These are phyloP conservation scores for Seriola quinqueradiata DNA, from an alignment of 2,113 vertebrate genomes.

Conservation along the genomic window DNA sequence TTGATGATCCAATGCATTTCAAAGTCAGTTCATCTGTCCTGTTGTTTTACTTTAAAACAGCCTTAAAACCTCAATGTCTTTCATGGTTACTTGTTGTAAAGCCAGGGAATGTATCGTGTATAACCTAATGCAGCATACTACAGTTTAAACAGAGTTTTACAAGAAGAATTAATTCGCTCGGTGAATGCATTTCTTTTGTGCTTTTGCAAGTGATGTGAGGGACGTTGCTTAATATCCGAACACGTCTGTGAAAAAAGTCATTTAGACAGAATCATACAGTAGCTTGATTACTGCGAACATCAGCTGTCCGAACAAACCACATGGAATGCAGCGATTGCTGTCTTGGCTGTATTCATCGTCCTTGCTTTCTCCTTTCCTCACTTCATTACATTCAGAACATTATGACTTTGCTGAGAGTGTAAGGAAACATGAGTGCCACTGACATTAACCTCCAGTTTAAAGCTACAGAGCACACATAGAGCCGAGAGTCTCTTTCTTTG, in stretches of 20 bases:
- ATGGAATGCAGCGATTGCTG: background rate
- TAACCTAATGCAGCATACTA: background rate
- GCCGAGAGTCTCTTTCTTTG: constrained; percentile 18
- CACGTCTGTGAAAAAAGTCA: constrained; percentile 3
- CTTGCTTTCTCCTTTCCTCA: constrained; percentile 64
- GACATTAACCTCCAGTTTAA: constrained; percentile 59
- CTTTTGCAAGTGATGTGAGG: background rate
- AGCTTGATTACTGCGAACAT: constrained; percentile 26
- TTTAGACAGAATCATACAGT: constrained; percentile 16
- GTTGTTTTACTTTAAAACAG: background rate
- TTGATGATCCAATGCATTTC: background rate
- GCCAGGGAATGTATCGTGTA: background rate
- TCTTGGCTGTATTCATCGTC: constrained; percentile 47
- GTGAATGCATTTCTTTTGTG: background rate
- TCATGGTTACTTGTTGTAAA: background rate
- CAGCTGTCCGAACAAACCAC: constrained; percentile 31
- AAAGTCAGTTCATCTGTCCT: background rate
- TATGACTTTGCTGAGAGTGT: constrained; percentile 63
- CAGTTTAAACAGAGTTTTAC: background rate
- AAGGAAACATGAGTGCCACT: constrained; percentile 42
- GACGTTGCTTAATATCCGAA: background rate
- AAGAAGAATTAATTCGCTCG: constrained; percentile 1
- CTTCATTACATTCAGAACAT: constrained; percentile 74
- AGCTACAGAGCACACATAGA: constrained; percentile 22
- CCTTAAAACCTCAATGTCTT: background rate